phyloP scores from a whole-genome alignment of 2,113 vertebrate genomes.

The Tetrax tetrax region DNA sequence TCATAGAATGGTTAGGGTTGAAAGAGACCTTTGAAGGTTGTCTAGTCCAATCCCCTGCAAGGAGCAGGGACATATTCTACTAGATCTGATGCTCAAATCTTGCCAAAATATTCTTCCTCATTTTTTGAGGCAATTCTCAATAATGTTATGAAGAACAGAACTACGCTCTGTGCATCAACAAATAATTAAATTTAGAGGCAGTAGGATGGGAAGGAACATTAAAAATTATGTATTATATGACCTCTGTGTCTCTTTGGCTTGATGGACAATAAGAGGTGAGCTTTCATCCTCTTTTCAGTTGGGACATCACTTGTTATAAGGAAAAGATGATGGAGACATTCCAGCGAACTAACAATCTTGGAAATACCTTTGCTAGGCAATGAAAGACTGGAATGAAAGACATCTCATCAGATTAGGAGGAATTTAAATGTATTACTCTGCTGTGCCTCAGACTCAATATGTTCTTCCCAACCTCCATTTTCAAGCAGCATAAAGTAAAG shows the following conservation, averaged over 20 bases:
- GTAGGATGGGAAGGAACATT: background rate
- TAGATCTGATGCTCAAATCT: too few relatives aligned
- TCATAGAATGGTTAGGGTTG: too few relatives aligned
- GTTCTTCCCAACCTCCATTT: conserved; percentile 12
- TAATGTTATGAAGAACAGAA: background rate
- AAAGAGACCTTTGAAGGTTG: too few relatives aligned
- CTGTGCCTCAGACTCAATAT: background rate
- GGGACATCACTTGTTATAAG: background rate
- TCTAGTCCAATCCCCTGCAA: too few relatives aligned
- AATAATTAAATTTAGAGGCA: background rate
- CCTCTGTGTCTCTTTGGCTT: background rate
- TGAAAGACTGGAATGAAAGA: background rate
- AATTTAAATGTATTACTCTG: background rate
- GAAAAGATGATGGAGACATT: background rate
- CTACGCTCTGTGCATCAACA: background rate
- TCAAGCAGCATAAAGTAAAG: conserved; percentile 14
- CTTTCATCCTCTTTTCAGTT: background rate
- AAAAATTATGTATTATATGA: background rate
- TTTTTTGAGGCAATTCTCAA: background rate
- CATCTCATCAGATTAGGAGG: background rate
- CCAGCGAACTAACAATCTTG: background rate
- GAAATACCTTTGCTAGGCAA: background rate
- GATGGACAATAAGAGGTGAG: background rate
- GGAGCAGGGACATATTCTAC: too few relatives aligned
- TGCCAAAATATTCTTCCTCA: background rate